phyloP scores from a whole-genome alignment of 1,140 invertebrate genomes.

The Eumaeus atala region DNA sequence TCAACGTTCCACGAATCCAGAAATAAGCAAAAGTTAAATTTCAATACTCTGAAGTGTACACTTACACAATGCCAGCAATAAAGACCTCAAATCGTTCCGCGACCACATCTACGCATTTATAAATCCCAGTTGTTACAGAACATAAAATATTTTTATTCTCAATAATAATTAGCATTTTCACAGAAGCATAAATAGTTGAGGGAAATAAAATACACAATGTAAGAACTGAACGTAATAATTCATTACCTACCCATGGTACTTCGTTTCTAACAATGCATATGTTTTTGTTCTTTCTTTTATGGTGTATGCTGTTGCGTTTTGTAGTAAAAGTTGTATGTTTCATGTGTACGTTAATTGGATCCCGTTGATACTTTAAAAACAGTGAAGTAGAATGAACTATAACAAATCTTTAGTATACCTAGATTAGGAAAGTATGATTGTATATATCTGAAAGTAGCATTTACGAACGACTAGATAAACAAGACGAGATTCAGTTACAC shows the following conservation, averaged over 20 bases:
- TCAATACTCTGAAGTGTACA: conserved; percentile 17
- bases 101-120: background rate
- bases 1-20: too few species aligned
- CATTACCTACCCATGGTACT: conserved; percentile 1
- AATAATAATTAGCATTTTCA: conserved; percentile 10
- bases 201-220: conserved; percentile 7
- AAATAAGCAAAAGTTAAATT: too few species aligned
- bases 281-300: background rate
- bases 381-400: too few species aligned
- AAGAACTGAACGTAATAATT: conserved; percentile 7
- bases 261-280: conserved; percentile 4
- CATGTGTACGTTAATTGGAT: too few species aligned
- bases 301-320: too few species aligned
- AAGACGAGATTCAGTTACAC: too few species aligned
- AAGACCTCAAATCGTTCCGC: conserved; percentile 6
- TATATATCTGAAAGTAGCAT: too few species aligned
- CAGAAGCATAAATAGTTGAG: conserved; percentile 4
- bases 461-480: too few species aligned
- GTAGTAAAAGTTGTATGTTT: too few species aligned
- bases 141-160: conserved; percentile 9
- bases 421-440: too few species aligned
- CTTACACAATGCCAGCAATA: background rate
- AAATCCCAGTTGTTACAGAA: conserved; percentile 4
- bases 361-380: too few species aligned
- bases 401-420: too few species aligned